A percentile compares a stretch with the other conserved stretches of the same genome.
Conservation (phyloP, 2,888 invertebrate genomes). For the Abscondita cerata region DNA sequence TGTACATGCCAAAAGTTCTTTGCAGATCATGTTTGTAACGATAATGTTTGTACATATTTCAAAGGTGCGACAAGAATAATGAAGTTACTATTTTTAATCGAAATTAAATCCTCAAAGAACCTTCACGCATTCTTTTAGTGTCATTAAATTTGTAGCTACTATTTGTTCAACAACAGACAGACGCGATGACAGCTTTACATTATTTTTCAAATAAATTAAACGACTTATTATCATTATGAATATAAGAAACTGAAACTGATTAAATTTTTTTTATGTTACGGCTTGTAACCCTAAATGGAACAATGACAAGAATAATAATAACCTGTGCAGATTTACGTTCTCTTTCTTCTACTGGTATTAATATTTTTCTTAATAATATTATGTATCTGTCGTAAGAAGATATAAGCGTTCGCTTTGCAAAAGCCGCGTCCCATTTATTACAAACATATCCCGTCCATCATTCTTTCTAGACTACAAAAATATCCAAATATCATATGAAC, state of each 20-base stretch:
- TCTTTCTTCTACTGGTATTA: conserved; percentile 57
- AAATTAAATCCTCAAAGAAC: conserved; percentile 10
- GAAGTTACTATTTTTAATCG: conserved; percentile 11
- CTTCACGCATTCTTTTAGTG: conserved; percentile 10
- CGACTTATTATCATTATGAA: conserved; percentile 6
- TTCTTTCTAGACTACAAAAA: conserved; percentile 42
- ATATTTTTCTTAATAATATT: conserved; percentile 59
- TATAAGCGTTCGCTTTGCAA: conserved; percentile 33
- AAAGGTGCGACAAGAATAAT: conserved; percentile 12
- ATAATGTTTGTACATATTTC: conserved; percentile 11
- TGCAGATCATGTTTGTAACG: conserved; percentile 7
- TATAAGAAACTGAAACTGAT: background rate
- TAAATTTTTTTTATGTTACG: conserved; percentile 4
- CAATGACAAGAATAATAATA: conserved; percentile 18
- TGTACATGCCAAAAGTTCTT: conserved; percentile 7
- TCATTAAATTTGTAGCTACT: conserved; percentile 11
- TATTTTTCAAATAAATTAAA: conserved; percentile 7
- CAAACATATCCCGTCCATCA: conserved; percentile 50
- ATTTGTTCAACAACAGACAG: conserved; percentile 6
- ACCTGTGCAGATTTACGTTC: conserved; percentile 51
- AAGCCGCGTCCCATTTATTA: conserved; percentile 53
- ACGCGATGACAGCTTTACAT: conserved; percentile 5
- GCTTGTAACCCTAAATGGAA: conserved; percentile 1
- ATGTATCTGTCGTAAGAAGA: conserved; percentile 47
- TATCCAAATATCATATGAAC: conserved; percentile 55